phyloP scores from a whole-genome alignment of 1,140 invertebrate genomes.

The Drosophila virilis region DNA sequence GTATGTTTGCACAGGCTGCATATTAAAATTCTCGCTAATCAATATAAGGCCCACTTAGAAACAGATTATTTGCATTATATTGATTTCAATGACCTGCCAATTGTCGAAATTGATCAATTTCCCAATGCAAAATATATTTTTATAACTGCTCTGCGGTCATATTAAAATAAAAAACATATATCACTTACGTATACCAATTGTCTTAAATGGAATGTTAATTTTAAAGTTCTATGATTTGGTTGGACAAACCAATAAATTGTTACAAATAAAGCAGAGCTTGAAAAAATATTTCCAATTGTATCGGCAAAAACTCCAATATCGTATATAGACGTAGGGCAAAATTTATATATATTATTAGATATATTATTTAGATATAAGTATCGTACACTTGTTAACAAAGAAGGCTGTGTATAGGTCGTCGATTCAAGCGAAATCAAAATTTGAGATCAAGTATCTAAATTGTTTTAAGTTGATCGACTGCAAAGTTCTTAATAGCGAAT shows the following conservation, averaged over 20 bases:
- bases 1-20: slow-evolving; percentile 73
- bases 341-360: no score
- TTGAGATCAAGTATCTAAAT: not conserved
- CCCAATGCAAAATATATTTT: not conserved
- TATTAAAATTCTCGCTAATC: slow-evolving; percentile 72
- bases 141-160: not conserved
- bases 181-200: not conserved
- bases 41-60: slow-evolving; percentile 61
- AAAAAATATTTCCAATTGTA: no score
- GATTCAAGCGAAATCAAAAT: not conserved
- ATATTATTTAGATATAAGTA: no score
- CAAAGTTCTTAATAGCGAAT: no score
- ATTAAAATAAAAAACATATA: not conserved
- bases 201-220: not conserved
- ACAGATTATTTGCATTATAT: slow-evolving; percentile 52
- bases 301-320: no score
- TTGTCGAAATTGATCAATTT: slow-evolving; percentile 18
- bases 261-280: not conserved
- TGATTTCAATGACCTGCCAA: slow-evolving; percentile 21
- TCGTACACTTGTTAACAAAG: not conserved
- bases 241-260: not conserved
- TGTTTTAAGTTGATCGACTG: not conserved
- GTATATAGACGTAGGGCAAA: no score
- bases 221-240: not conserved
- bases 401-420: not conserved